Base-by-base conservation (phyloP, 2,113 vertebrate species). In the Bos taurus region DNA sequence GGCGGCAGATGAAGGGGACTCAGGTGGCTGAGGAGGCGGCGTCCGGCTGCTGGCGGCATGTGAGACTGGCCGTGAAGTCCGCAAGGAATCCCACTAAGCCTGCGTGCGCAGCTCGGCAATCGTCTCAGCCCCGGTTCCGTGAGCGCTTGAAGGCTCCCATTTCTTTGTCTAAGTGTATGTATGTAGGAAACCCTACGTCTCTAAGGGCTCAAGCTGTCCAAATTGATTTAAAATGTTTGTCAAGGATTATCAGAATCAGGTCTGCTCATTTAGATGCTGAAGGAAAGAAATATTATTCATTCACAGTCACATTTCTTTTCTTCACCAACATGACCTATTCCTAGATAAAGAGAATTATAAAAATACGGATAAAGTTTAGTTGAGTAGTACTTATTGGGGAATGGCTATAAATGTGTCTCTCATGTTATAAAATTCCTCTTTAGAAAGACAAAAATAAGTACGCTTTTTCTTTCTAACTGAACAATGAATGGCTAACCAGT, bases 71-170 rank as follows among this genome's bases (percentile, higher is more conserved):
- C 9, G 0, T 11, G 64, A n/a, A 5, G 40, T 28, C 13, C 7
- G 3, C 25, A 1, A 1, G 4, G 43, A 16, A 56, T 3, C 36
- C 21, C 16, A 2, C 12, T 7, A 6, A 15, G n/a, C 40, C 19
- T 23, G 36, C 50, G 0, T 0, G 13, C 2, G 5, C 21, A 56
- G 14, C 7, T 7, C 6, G 4, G 23, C 2, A 6, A 3, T 7
- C 23, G 1, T 7, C 52, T 80, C 26, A 9, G 59, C 48, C 15
- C 36, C 15, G 48, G 26, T 28, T 67, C 21, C 25, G 56, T 5
- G 16, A 4, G 15, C 23, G 23, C 46, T 40, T 16, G n/a, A 28
- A 21, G 9, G 25, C 17, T 23, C 64, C 40, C 30, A 1, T 62
- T 9, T 15, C n/a, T 67, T 36, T 83, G 62, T 54, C 50, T 36